These are phyloP conservation scores for Sipha maydis DNA, from an alignment of 2,888 invertebrate species.

Conservation along the genomic window DNA sequence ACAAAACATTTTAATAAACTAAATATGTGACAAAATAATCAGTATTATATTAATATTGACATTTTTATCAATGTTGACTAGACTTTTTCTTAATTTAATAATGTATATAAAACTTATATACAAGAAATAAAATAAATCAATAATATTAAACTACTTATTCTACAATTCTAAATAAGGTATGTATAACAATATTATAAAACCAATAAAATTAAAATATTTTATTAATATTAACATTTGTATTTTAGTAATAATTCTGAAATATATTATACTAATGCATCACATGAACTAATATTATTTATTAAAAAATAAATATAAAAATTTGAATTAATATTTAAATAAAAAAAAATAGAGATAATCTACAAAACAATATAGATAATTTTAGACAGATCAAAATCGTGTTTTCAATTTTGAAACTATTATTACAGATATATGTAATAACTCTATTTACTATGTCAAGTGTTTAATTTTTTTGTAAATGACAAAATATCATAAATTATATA, in stretches of 20 bases:
- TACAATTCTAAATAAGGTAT: slow-evolving; percentile 26
- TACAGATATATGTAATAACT: neutral
- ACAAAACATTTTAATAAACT: neutral
- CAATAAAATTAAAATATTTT: slow-evolving; percentile 4
- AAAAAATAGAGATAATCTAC: neutral
- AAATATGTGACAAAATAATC: neutral
- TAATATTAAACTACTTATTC: slow-evolving; percentile 25
- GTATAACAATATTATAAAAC: slow-evolving; percentile 23
- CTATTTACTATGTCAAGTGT: neutral
- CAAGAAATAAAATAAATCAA: neutral
- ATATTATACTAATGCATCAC: neutral
- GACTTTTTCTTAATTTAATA: neutral
- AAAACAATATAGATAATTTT: neutral
- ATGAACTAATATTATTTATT: neutral
- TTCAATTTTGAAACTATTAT: neutral
- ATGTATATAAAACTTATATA: neutral
- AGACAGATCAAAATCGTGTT: neutral
- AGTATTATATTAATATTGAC: neutral
- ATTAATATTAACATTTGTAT: slow-evolving; percentile 15
- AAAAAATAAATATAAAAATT: neutral
- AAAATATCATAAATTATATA: no score
- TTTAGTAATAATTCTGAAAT: neutral
- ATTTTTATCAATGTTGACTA: neutral
- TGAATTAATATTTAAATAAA: neutral
- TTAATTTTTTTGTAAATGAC: no score